Evolutionary conservation across 2,113 vertebrate genomes (phyloP).

Genomic region (Eurypyga helias): DNA sequence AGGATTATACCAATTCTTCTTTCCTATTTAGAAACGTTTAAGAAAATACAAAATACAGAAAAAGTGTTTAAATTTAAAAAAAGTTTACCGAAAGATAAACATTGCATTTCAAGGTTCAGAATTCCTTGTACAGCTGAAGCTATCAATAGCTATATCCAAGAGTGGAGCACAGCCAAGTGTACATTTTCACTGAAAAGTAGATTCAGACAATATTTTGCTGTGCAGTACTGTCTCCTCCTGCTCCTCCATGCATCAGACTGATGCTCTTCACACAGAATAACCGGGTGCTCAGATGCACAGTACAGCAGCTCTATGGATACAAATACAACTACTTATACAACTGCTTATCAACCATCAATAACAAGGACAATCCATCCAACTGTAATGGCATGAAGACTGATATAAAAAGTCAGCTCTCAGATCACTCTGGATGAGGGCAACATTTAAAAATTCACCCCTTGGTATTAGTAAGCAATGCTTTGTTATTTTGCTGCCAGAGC

Average conservation of each 20-base stretch:
- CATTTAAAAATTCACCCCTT: background rate
- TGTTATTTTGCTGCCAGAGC: background rate
- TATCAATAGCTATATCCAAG: background rate
- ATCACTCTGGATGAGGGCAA: background rate
- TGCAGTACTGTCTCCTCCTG: background rate
- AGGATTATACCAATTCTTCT: background rate
- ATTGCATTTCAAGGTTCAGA: background rate
- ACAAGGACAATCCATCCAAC: background rate
- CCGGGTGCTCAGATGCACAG: fast-evolving
- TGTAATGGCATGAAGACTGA: fast-evolving
- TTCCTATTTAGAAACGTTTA: background rate
- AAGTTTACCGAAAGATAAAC: background rate
- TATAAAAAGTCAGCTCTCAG: background rate
- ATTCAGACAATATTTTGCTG: background rate
- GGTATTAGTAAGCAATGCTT: fast-evolving
- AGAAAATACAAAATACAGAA: background rate
- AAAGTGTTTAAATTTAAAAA: background rate
- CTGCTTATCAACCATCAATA: background rate
- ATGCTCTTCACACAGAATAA: background rate
- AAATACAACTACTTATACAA: fast-evolving
- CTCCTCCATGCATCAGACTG: background rate
- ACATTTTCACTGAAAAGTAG: background rate
- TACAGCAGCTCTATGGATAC: background rate
- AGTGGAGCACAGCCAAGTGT: background rate
- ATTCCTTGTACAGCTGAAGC: background rate